Conservation (phyloP, 2,113 vertebrate genomes). For the Zosterops borbonicus region DNA sequence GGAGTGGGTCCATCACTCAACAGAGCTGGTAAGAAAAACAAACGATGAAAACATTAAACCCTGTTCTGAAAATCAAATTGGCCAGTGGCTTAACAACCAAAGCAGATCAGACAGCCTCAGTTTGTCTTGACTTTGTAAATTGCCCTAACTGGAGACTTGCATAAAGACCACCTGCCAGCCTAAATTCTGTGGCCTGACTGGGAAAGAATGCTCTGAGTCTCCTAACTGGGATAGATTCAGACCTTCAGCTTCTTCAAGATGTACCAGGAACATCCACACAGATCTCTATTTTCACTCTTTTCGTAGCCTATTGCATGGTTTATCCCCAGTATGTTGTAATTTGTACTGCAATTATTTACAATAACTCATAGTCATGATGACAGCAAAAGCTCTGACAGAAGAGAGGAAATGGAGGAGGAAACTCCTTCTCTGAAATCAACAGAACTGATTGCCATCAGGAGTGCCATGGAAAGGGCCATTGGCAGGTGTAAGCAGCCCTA, state of each 20-base stretch:
- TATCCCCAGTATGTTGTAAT: background rate
- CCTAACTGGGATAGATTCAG: background rate
- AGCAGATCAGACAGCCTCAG: background rate
- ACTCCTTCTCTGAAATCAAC: background rate
- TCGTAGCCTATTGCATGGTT: background rate
- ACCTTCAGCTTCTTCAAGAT: background rate
- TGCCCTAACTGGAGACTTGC: background rate
- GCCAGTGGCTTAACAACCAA: background rate
- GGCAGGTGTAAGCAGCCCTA: background rate
- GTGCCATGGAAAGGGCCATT: fast-evolving
- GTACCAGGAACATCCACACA: background rate
- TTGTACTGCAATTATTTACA: background rate
- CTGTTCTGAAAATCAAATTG: background rate
- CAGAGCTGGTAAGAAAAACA: background rate
- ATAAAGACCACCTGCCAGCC: background rate
- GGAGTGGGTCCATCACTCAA: background rate
- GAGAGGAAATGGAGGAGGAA: background rate
- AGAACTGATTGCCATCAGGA: background rate
- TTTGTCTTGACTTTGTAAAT: background rate
- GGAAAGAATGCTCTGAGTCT: background rate
- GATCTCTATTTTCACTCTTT: background rate
- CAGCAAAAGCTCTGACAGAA: background rate
- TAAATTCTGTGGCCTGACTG: background rate
- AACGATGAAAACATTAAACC: background rate
- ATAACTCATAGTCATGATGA: background rate